Percentiles rank a stretch among this genome's conserved stretches.
Conservation (phyloP, 92 coral and sea anemone genomes). For the Epizoanthus scotinus region DNA sequence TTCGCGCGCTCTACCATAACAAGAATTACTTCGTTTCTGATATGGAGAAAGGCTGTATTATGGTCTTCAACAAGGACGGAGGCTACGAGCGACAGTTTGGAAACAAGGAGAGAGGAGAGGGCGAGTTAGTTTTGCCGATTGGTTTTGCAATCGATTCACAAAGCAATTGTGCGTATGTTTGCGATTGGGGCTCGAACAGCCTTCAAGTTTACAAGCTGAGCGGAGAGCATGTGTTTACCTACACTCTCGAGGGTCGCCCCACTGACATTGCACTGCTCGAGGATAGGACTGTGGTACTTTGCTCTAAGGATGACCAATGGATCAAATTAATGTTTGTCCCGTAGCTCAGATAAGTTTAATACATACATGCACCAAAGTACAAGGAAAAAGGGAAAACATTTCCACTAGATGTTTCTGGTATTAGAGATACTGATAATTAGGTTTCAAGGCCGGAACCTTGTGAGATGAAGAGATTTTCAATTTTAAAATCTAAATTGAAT, state of each 20-base stretch:
- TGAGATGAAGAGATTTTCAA: too few relatives aligned
- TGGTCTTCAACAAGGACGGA: constrained; percentile 74
- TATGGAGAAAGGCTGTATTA: constrained; percentile 87
- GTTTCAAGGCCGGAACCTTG: too few relatives aligned
- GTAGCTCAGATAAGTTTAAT: not conserved
- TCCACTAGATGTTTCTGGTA: too few relatives aligned
- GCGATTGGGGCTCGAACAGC: constrained; percentile 90
- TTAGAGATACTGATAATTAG: too few relatives aligned
- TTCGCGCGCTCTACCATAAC: constrained; percentile 78
- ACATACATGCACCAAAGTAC: too few relatives aligned
- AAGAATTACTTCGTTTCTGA: constrained; percentile 76
- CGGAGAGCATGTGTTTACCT: constrained; percentile 66
- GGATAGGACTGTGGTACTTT: constrained; percentile 67
- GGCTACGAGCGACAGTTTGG: constrained; percentile 76
- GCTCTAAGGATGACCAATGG: constrained; percentile 91
- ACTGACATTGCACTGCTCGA: constrained; percentile 75
- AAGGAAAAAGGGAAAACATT: too few relatives aligned
- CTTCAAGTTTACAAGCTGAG: constrained; percentile 72
- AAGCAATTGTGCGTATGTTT: constrained; percentile 56
- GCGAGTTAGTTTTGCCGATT: constrained; percentile 75
- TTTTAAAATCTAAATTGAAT: too few relatives aligned
- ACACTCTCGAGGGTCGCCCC: constrained; percentile 81
- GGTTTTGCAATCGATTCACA: constrained; percentile 66
- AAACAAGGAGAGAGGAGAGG: constrained; percentile 44
- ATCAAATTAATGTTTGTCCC: constrained; percentile 54